Percentiles rank a stretch among this genome's conserved stretches.
phyloP scores from a whole-genome alignment of 2,888 invertebrate species.

The Cataglyphis rosenhaueri region DNA sequence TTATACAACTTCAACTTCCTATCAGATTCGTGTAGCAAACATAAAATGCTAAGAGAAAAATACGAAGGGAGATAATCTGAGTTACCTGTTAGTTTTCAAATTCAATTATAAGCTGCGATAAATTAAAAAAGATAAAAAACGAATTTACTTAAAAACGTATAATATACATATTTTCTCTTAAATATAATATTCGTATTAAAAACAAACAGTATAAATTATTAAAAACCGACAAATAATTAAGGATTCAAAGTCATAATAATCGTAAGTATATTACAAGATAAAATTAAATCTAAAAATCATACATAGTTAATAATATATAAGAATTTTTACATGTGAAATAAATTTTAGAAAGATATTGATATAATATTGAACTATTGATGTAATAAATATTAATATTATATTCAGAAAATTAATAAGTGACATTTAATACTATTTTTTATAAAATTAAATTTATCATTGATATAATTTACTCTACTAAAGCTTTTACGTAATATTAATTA shows the following conservation, averaged over 20 bases:
- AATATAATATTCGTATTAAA: neutral
- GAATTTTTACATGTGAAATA: too few relatives aligned
- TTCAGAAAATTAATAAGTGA: too few relatives aligned
- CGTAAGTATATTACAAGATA: neutral
- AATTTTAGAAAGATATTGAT: too few relatives aligned
- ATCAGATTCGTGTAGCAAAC: slow-evolving; percentile 57
- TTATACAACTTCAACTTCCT: slow-evolving; percentile 68
- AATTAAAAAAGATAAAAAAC: neutral
- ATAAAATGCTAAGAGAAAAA: neutral
- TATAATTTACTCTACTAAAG: too few relatives aligned
- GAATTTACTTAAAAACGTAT: neutral
- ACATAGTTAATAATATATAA: too few relatives aligned
- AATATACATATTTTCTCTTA: neutral
- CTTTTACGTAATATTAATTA: too few relatives aligned
- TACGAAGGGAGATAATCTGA: neutral
- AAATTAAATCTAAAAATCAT: neutral
- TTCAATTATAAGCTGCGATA: neutral
- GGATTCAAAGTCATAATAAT: neutral
- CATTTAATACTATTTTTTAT: too few relatives aligned
- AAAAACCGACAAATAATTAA: neutral
- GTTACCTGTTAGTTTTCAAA: slow-evolving; percentile 68
- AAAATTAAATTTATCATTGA: too few relatives aligned
- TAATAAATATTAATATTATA: too few relatives aligned
- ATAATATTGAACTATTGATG: too few relatives aligned
- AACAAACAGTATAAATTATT: neutral